Conservation (phyloP, 2,797 vertebrate species). For the Pristis pectinata region DNA sequence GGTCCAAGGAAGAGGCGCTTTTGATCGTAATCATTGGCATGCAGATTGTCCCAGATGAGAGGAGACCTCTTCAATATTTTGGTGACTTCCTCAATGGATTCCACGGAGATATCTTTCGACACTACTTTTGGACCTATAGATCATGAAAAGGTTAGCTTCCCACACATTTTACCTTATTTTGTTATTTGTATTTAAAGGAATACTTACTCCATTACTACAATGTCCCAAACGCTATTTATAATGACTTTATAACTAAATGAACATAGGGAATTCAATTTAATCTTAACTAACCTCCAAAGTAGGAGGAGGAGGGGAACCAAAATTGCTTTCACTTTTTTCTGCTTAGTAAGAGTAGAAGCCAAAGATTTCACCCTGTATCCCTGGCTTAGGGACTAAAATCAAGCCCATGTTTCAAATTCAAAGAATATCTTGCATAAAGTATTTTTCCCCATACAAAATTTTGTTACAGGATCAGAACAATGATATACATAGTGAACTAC, state of each 20-base stretch:
- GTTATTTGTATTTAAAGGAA: not conserved
- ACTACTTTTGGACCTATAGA: conserved; percentile 89
- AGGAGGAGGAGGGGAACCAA: not conserved
- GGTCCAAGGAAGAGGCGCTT: conserved; percentile 97
- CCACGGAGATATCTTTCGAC: conserved; percentile 96
- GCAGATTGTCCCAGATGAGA: conserved; percentile 98
- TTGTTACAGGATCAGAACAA: too few relatives aligned
- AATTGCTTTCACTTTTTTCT: not conserved
- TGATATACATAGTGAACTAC: too few relatives aligned
- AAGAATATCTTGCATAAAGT: too few relatives aligned
- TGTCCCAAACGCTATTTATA: too few relatives aligned
- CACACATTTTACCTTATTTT: not conserved
- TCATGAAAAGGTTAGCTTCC: conserved; percentile 8
- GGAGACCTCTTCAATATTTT: conserved; percentile 88
- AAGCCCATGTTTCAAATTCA: too few relatives aligned
- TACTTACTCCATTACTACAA: not conserved
- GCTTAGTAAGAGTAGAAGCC: not conserved
- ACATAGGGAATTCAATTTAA: not conserved
- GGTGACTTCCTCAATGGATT: conserved; percentile 96
- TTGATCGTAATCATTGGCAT: conserved; percentile 98
- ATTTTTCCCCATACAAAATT: too few relatives aligned
- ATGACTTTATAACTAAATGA: not conserved
- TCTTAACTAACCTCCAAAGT: not conserved
- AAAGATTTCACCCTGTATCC: not conserved
- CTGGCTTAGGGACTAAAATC: too few relatives aligned